phyloP scores from a whole-genome alignment of 1,140 invertebrate genomes.

The Glomeris maerens region DNA sequence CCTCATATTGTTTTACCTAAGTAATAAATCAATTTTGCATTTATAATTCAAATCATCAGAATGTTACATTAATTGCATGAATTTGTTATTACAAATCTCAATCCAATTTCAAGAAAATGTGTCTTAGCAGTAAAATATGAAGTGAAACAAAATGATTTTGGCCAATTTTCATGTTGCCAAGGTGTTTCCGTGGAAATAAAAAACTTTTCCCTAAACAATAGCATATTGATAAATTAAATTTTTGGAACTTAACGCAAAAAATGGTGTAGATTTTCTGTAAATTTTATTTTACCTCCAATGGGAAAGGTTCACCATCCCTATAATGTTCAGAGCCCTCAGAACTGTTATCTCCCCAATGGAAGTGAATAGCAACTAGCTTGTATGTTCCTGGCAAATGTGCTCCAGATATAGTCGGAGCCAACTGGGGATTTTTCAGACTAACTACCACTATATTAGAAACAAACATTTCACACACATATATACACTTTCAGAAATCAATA shows the following conservation, averaged over 20 bases:
- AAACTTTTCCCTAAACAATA: neutral
- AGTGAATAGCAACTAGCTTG: conserved; percentile 40
- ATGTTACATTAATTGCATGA: neutral
- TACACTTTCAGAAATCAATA: too few species aligned
- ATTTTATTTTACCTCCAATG: neutral
- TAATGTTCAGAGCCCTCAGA: conserved; percentile 70
- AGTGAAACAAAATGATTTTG: neutral
- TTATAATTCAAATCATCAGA: neutral
- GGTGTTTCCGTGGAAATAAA: neutral
- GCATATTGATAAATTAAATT: neutral
- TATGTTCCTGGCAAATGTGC: too few species aligned
- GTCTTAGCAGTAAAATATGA: neutral
- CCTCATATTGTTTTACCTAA: neutral
- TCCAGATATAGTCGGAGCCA: too few species aligned
- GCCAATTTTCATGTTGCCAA: neutral
- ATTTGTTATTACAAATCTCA: neutral
- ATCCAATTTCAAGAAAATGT: neutral
- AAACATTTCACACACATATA: too few species aligned
- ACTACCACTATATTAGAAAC: too few species aligned
- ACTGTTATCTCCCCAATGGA: conserved; percentile 73
- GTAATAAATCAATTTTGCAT: neutral
- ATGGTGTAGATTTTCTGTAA: neutral
- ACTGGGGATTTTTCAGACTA: too few species aligned
- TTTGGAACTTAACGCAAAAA: neutral
- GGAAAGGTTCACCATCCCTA: conserved; percentile 45